phyloP scores from a whole-genome alignment of 2,113 vertebrate genomes.

The Lepus europaeus region DNA sequence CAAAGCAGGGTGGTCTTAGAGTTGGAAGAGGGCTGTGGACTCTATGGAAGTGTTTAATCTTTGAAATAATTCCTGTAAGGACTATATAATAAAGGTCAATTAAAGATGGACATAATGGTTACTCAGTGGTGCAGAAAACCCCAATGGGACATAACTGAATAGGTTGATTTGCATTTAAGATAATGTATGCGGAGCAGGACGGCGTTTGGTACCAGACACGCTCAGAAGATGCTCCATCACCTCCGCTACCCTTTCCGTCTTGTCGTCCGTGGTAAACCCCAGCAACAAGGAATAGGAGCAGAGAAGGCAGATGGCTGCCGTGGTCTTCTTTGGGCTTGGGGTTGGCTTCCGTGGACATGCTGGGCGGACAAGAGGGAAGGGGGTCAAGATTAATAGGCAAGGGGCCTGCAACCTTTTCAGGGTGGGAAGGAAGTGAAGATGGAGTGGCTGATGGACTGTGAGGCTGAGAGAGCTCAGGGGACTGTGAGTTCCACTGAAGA shows the following conservation, averaged over 20 bases:
- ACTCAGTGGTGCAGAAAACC: neutral
- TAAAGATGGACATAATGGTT: slow-evolving; percentile 9
- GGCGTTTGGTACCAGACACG: neutral
- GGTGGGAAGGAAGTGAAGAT: neutral
- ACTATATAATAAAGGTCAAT: neutral
- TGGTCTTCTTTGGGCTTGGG: neutral
- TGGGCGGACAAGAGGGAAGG: neutral
- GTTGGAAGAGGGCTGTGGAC: slow-evolving; percentile 20
- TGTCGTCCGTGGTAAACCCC: neutral
- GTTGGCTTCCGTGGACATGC: neutral
- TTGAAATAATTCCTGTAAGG: neutral
- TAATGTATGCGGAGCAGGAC: neutral
- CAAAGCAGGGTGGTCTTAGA: neutral
- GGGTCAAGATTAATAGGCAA: neutral
- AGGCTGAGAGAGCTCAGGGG: neutral
- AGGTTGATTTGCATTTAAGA: neutral
- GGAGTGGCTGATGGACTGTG: neutral
- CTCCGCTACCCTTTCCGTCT: neutral
- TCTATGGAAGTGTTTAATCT: neutral
- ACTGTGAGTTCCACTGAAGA: neutral
- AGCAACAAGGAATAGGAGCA: neutral
- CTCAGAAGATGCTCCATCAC: neutral
- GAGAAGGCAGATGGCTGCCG: neutral
- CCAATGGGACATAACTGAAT: neutral
- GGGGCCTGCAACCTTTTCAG: neutral